A percentile compares a stretch with the other conserved stretches of the same genome.
These are phyloP conservation scores for Sebastes minor DNA, from an alignment of 2,797 vertebrate species.

Conservation along the genomic window DNA sequence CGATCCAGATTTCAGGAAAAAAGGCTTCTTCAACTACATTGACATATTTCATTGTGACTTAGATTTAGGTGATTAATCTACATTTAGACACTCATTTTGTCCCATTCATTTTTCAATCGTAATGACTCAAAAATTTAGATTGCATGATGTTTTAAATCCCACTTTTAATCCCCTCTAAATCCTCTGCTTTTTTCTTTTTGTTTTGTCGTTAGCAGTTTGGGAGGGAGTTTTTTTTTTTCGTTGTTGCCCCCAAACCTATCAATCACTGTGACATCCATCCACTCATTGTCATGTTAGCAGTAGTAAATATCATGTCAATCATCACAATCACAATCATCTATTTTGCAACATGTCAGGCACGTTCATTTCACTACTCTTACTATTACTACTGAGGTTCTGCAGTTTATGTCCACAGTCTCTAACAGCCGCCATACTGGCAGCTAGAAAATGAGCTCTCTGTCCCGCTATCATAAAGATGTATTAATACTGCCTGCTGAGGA, in stretches of 20 bases:
- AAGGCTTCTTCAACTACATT: not conserved
- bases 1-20: not conserved
- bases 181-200: not conserved
- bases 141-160: not conserved
- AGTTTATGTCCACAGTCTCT: not conserved
- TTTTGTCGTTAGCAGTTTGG: not conserved
- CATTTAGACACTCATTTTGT: not conserved
- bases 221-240: not conserved
- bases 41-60: not conserved
- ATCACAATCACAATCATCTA: not conserved
- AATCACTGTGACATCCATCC: not conserved
- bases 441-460: not conserved
- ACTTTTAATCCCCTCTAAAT: not conserved
- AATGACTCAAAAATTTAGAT: not conserved
- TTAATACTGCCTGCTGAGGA: not conserved
- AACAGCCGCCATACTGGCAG: not conserved
- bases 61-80: not conserved
- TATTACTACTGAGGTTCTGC: not conserved
- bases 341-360: not conserved
- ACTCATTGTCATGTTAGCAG: not conserved
- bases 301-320: not conserved
- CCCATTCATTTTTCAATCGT: not conserved
- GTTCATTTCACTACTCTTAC: not conserved
- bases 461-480: not conserved
- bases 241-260: not conserved